phyloP scores from a whole-genome alignment of 2,797 vertebrate genomes.

The Lemur catta region DNA sequence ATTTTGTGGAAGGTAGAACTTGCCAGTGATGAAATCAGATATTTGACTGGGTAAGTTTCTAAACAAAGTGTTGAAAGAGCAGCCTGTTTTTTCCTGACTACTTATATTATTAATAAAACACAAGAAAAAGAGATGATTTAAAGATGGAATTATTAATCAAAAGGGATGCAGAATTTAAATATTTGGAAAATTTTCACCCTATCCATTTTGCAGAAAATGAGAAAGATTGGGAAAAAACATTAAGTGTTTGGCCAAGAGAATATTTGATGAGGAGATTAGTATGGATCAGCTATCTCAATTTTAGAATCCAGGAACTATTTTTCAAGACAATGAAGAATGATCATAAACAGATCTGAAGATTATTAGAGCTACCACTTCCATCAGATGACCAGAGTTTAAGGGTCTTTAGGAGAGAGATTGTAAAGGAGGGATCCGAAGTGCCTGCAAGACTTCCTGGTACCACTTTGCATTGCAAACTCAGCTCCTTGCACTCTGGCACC shows the following conservation, averaged over 20 bases:
- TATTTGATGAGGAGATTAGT: neutral
- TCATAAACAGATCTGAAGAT: neutral
- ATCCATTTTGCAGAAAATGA: neutral
- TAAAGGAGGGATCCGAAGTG: neutral
- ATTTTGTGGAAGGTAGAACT: neutral
- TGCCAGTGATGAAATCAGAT: neutral
- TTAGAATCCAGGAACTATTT: neutral
- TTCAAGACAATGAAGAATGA: neutral
- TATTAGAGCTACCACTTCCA: neutral
- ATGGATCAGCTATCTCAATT: neutral
- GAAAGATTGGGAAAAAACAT: neutral
- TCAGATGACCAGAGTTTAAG: neutral
- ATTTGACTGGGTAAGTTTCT: neutral
- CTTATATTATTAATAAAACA: neutral
- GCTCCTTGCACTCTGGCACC: accelerated
- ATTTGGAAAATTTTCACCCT: neutral
- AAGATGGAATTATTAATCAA: neutral
- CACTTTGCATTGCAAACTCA: neutral
- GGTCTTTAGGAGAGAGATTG: neutral
- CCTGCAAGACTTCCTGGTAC: too few species aligned
- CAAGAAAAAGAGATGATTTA: neutral
- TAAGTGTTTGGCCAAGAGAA: neutral
- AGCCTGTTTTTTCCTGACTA: neutral
- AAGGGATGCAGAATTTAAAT: neutral
- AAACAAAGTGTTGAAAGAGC: neutral